Base-by-base conservation (phyloP, 2,888 invertebrate species). In the Panorpa germanica region DNA sequence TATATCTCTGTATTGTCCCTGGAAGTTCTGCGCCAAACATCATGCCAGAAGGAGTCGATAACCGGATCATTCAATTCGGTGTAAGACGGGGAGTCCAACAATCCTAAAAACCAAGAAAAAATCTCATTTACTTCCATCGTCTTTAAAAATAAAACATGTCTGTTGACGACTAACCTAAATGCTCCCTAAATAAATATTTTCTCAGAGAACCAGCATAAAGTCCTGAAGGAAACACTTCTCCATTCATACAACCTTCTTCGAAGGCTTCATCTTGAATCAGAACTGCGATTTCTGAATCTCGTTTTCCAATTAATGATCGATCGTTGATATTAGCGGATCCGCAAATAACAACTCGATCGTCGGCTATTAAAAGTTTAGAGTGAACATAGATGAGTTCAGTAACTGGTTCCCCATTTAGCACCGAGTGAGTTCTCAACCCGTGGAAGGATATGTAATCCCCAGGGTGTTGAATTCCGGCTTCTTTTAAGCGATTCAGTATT, bases 251-350 rank as follows among this genome's bases (percentile, higher is more conserved):
- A 3, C 85, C 80, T 38, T 78, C 74, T 25, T 70, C 69, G 49
- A 76, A 83, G 35, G 71, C 67, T 50, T 77, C 74, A 46, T 86
- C 85, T 76, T 78, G 41, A 15, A 91, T 65, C 24, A 91, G 57
- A 10, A 90, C 76, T 3, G 88, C 90, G 5, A 88, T 75, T 57
- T 96, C 96, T 1, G 93, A 93, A 47, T 96, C 96, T 38, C 96
- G 63, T 36, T 75, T 82, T 2, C 96, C 96, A 31, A 90, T 62
- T 69, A 96, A 69, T 32, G 91, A 93, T 29, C 96, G 61, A 50
- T 98, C 96, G 47, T 98, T 98, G 41, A 98, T 91, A 48, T 98
- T 98, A 1, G 96, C 95, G 4, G 93, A 95, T 11, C 96, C 96
- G 44, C 95, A 93, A 37, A 98, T 90, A 1, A 86, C 73, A 3